Conservation (phyloP, 2,888 invertebrate genomes). For the Smittia sp. region DNA sequence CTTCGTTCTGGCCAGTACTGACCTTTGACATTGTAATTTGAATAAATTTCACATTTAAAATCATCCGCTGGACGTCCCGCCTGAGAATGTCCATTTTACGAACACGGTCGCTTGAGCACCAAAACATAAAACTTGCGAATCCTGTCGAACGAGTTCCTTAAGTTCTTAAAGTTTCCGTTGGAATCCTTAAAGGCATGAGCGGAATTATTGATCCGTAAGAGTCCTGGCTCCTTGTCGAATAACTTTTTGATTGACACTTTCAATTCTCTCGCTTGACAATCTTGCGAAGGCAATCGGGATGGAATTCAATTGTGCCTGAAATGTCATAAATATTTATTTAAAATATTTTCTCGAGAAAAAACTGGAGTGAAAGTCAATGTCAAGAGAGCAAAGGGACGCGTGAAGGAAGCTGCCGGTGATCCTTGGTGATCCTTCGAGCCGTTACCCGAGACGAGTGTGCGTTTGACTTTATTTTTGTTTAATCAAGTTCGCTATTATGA, state of each 20-base stretch:
- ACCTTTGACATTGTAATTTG: slow-evolving; percentile 37
- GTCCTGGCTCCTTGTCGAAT: neutral
- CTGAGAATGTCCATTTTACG: slow-evolving; percentile 20
- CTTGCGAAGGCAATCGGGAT: slow-evolving; percentile 20
- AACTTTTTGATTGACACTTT: slow-evolving; percentile 40
- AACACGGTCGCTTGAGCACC: neutral
- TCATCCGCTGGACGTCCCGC: slow-evolving; percentile 18
- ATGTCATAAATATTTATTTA: slow-evolving; percentile 39
- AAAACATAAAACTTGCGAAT: slow-evolving; percentile 2
- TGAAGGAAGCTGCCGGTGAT: slow-evolving; percentile 21
- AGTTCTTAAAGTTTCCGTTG: slow-evolving; percentile 33
- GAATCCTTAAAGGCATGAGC: neutral
- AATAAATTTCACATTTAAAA: slow-evolving; percentile 41
- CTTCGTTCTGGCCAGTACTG: slow-evolving; percentile 31
- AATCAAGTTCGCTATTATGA: slow-evolving; percentile 18
- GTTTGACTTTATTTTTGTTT: slow-evolving; percentile 35
- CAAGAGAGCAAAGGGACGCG: slow-evolving; percentile 17
- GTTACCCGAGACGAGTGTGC: slow-evolving; percentile 14
- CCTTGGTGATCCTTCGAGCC: slow-evolving; percentile 10
- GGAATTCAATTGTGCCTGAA: slow-evolving; percentile 27
- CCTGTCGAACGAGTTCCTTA: slow-evolving; percentile 24
- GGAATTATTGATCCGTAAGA: slow-evolving; percentile 21
- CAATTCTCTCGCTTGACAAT: slow-evolving; percentile 36
- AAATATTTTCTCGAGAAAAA: slow-evolving; percentile 33
- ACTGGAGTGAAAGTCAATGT: slow-evolving; percentile 17